Base-by-base conservation (phyloP, 2,888 invertebrate genomes). In the Orthosia gothica region DNA sequence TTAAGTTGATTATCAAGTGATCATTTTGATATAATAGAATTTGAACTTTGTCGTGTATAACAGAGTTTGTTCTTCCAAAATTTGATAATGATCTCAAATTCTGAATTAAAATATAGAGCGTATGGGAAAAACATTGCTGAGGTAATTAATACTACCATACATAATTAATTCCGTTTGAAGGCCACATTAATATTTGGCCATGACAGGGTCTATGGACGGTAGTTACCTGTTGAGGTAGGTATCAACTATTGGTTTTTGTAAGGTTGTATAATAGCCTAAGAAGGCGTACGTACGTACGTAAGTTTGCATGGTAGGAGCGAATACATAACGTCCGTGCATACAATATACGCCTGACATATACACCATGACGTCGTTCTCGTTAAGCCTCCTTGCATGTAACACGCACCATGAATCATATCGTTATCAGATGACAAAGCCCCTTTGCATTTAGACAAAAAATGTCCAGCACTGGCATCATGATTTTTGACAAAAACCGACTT, bases 371-470 rank as follows among this genome's bases (percentile, higher is more conserved):
- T 45, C 45, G 18, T 26, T n/a, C 11, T 65, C 7, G n/a, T 59
- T 59, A 54, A 47, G 16, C 40, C n/a, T 55, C 11, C 3, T 54
- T 40, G 65, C 58, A n/a, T 65, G 58, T 26, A 32, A 64, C 74
- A 74, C n/a, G 64, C 58, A 52, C n/a, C 11, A 16, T n/a, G 20
- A 52, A 4, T 23, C 49, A 12, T 32, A 32, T 32, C 32, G 26
- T 26, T 5, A 26, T 50, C 50, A 23, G n/a, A 13, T 65, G 20
- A 59, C n/a, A 47, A 65, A 32, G 1, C 47, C n/a, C 9, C 16
- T 47, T 47, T 47, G 16, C 3, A 3, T 57, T 32, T 23, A 7
- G 0, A 18, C 18, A 15, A 65, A 52, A 49, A 50, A 45, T 20
- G 20, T 2, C 11, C 16, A 58, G n/a, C 47, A 52, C 58, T 13